Evolutionary conservation across 2,113 vertebrate genomes (phyloP).

Genomic region (Cynoglossus semilaevis): DNA sequence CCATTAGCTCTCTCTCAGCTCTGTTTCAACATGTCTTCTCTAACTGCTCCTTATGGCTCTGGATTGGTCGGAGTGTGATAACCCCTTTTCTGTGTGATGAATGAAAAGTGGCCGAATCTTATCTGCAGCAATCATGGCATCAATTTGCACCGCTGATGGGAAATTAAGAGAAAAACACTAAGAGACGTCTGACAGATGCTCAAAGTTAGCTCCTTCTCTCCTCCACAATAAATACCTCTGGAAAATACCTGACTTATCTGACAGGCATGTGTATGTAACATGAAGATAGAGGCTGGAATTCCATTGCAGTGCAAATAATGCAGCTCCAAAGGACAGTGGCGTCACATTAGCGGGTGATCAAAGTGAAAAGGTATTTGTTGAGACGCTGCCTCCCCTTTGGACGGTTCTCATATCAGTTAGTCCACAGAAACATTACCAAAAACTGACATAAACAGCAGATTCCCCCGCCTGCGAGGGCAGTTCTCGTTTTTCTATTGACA

Average conservation of each 20-base stretch:
- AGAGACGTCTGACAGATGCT: conserved; percentile 21
- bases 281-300: conserved; percentile 56
- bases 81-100: conserved; percentile 25
- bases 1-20: no score
- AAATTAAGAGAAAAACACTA: conserved; percentile 35
- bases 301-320: conserved; percentile 40
- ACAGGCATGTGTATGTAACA: conserved; percentile 46
- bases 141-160: conserved; percentile 57
- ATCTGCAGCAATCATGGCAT: conserved; percentile 41
- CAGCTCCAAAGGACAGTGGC: conserved; percentile 41
- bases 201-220: conserved; percentile 9
- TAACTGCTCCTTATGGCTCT: conserved; percentile 18
- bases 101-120: conserved; percentile 33
- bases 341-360: conserved; percentile 40
- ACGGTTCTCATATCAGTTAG: conserved; percentile 23
- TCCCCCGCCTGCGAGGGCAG: conserved; percentile 12
- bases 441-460: conserved; percentile 47
- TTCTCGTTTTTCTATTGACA: conserved; percentile 56
- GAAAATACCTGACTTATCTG: conserved; percentile 67
- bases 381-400: conserved; percentile 30
- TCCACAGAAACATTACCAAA: conserved; percentile 38
- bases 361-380: conserved; percentile 40
- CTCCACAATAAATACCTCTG: conserved; percentile 59
- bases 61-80: conserved; percentile 20
- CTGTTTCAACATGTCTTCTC: conserved; percentile 13